Conservation (phyloP, 2,797 vertebrate species). For the Myotis findleyi region DNA sequence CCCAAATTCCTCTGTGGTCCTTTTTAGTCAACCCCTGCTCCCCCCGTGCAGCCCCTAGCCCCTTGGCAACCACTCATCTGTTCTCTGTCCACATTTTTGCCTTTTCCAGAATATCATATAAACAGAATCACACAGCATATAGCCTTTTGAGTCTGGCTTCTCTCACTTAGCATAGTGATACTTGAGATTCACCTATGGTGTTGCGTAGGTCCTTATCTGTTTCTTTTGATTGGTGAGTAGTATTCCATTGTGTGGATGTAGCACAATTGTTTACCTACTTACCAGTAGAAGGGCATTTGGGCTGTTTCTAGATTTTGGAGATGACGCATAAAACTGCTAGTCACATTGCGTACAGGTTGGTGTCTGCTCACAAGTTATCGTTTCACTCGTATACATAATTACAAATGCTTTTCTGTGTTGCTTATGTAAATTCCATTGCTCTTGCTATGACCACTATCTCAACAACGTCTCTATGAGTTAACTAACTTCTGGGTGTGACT, state of each 20-base stretch:
- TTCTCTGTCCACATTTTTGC: not conserved
- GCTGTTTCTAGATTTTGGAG: not conserved
- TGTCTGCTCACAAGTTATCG: not conserved
- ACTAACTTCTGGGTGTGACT: not conserved
- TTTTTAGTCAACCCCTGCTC: not conserved
- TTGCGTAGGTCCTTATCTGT: not conserved
- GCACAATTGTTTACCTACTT: not conserved
- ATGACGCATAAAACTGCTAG: not conserved
- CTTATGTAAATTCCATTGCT: not conserved
- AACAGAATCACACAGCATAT: not conserved
- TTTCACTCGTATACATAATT: not conserved
- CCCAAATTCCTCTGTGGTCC: not conserved
- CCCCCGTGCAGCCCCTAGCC: not conserved
- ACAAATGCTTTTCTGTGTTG: not conserved
- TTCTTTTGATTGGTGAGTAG: not conserved
- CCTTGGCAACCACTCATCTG: not conserved
- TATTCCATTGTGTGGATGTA: not conserved
- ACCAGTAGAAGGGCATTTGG: not conserved
- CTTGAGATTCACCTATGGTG: not conserved
- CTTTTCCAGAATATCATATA: not conserved
- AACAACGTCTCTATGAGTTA: not conserved
- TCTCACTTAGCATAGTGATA: not conserved
- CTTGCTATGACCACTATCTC: not conserved
- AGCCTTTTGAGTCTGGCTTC: not conserved
- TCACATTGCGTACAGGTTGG: not conserved